phyloP scores from a whole-genome alignment of 2,113 vertebrate genomes.

The Xenus cinereus region DNA sequence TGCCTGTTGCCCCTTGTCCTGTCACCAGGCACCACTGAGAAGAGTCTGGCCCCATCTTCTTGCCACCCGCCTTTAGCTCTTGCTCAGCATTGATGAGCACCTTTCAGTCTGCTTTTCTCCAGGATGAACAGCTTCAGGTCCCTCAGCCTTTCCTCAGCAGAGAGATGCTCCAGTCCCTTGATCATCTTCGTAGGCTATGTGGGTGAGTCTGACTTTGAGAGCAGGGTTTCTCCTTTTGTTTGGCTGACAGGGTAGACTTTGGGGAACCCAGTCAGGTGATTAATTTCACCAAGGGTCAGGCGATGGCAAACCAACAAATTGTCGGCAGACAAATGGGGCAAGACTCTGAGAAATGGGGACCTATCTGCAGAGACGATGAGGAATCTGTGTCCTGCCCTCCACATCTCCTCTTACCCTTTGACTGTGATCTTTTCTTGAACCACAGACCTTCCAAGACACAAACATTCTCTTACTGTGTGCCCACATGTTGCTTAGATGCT shows the following conservation, averaged over 20 bases:
- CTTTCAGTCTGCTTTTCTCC: background rate
- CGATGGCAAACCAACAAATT: background rate
- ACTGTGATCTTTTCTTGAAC: background rate
- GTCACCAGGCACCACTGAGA: background rate
- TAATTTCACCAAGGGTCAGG: background rate
- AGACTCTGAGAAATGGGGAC: background rate
- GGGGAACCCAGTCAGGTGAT: background rate
- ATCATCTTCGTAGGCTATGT: background rate
- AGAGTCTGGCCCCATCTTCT: background rate
- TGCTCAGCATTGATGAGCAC: background rate
- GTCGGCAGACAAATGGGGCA: background rate
- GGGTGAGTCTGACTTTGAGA: background rate
- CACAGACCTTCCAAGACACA: background rate
- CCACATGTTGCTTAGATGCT: background rate
- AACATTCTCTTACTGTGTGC: background rate
- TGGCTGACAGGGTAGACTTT: background rate
- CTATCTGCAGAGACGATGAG: background rate
- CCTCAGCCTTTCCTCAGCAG: background rate
- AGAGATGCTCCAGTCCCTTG: background rate
- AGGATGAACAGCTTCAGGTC: background rate
- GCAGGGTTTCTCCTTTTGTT: background rate
- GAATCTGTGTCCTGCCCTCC: background rate
- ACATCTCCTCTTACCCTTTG: background rate
- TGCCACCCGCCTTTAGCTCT: background rate
- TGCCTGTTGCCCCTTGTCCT: background rate